phyloP scores from a whole-genome alignment of 2,797 vertebrate genomes.

The Choloepus didactylus region DNA sequence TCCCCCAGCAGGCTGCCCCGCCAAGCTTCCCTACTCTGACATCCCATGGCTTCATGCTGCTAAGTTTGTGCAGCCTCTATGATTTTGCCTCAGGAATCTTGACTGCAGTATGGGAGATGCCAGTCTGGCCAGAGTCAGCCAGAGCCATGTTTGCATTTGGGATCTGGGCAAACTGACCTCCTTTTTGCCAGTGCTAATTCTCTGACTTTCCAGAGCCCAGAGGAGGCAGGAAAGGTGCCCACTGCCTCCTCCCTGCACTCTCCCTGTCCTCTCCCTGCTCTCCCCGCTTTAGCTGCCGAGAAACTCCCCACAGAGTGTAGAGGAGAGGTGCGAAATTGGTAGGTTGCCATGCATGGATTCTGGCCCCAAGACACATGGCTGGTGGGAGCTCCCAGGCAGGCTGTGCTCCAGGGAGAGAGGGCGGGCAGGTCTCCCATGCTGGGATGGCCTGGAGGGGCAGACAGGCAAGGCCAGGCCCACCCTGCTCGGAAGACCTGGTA shows the following conservation, averaged over 20 bases:
- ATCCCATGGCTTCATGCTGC: rapidly evolving
- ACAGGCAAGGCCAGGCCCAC: not conserved
- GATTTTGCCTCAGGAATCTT: not conserved
- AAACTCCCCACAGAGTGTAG: rapidly evolving
- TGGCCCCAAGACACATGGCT: not conserved
- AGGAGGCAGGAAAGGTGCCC: not conserved
- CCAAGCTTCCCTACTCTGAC: not conserved
- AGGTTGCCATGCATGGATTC: not conserved
- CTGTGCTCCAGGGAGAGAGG: not conserved
- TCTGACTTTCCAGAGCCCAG: not conserved
- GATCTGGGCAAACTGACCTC: not conserved
- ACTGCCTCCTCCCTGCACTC: rapidly evolving
- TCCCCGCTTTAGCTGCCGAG: not conserved
- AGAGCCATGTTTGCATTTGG: not conserved
- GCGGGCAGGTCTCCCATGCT: not conserved
- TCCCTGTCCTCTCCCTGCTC: rapidly evolving
- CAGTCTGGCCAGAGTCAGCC: not conserved
- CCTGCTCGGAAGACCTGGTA: not conserved
- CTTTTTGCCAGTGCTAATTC: not conserved
- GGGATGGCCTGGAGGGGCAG: not conserved
- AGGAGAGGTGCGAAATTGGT: rapidly evolving
- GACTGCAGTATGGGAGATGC: not conserved
- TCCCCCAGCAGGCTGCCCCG: not conserved
- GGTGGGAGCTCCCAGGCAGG: not conserved
- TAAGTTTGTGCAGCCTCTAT: not conserved